These are phyloP conservation scores for Tanytarsus gracilentus DNA, from an alignment of 2,888 invertebrate species.

Conservation along the genomic window DNA sequence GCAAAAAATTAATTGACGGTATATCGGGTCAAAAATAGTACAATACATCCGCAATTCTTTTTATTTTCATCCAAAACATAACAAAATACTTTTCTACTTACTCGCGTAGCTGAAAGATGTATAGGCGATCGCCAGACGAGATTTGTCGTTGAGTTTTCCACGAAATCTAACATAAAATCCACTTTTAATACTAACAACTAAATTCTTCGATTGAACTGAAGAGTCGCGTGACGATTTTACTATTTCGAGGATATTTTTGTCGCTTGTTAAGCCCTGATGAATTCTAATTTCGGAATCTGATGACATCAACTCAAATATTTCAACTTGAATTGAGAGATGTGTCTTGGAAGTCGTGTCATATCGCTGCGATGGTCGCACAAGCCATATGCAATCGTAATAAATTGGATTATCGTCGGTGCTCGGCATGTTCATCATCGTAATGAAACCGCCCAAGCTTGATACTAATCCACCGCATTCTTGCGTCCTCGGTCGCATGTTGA, in stretches of 20 bases:
- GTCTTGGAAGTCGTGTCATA: slow-evolving; percentile 57
- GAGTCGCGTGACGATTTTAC: slow-evolving; percentile 37
- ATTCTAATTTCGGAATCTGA: slow-evolving; percentile 54
- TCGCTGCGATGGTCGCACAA: slow-evolving; percentile 55
- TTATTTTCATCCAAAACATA: neutral
- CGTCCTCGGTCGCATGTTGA: neutral
- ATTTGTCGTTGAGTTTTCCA: slow-evolving; percentile 54
- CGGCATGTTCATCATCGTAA: slow-evolving; percentile 68
- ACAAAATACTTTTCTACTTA: slow-evolving; percentile 36
- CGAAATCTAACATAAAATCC: slow-evolving; percentile 62
- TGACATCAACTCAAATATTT: slow-evolving; percentile 37
- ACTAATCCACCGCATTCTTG: slow-evolving; percentile 56
- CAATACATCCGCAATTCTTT: too few relatives aligned
- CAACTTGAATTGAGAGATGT: slow-evolving; percentile 46
- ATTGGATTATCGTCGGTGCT: slow-evolving; percentile 44
- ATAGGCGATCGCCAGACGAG: slow-evolving; percentile 58
- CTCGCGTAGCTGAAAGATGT: slow-evolving; percentile 62
- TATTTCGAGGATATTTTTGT: slow-evolving; percentile 50
- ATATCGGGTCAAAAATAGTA: too few relatives aligned
- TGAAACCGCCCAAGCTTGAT: slow-evolving; percentile 59
- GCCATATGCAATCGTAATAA: slow-evolving; percentile 62
- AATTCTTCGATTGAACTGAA: slow-evolving; percentile 45
- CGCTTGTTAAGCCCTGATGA: slow-evolving; percentile 59
- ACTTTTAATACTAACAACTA: slow-evolving; percentile 51
- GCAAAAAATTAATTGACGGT: too few relatives aligned